Conservation (phyloP, 2,888 invertebrate genomes). For the Glaucopsyche alexis region DNA sequence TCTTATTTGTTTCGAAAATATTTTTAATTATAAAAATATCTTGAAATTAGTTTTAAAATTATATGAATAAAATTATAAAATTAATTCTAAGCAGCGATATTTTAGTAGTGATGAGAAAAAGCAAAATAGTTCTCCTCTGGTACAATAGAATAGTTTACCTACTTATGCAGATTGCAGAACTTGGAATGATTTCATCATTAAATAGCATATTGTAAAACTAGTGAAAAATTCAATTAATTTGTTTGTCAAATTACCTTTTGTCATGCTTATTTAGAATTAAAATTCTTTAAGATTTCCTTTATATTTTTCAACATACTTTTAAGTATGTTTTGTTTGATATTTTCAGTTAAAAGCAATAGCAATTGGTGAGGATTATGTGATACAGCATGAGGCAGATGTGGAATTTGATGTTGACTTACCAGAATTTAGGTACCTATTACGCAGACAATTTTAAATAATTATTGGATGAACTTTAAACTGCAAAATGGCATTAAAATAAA, state of each 20-base stretch:
- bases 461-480: too few species aligned
- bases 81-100: too few species aligned
- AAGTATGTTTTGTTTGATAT: conserved; percentile 31
- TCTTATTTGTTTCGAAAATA: too few species aligned
- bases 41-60: too few species aligned
- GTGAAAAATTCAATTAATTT: background rate
- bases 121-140: too few species aligned
- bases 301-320: background rate
- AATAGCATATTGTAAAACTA: conserved; percentile 2
- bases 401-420: conserved; percentile 95
- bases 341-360: conserved; percentile 94
- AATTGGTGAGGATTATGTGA: conserved; percentile 85
- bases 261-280: background rate
- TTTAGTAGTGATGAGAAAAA: too few species aligned
- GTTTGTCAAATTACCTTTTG: background rate
- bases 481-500: too few species aligned
- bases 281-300: background rate
- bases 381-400: conserved; percentile 89
- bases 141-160: too few species aligned
- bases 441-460: background rate
- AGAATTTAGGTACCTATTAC: conserved; percentile 87
- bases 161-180: background rate
- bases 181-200: background rate
- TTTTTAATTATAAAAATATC: too few species aligned
- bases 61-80: too few species aligned